Percentiles rank a stretch among this genome's conserved stretches.
Conservation (phyloP, 2,113 vertebrate genomes). For the Lycocorax pyrrhopterus region DNA sequence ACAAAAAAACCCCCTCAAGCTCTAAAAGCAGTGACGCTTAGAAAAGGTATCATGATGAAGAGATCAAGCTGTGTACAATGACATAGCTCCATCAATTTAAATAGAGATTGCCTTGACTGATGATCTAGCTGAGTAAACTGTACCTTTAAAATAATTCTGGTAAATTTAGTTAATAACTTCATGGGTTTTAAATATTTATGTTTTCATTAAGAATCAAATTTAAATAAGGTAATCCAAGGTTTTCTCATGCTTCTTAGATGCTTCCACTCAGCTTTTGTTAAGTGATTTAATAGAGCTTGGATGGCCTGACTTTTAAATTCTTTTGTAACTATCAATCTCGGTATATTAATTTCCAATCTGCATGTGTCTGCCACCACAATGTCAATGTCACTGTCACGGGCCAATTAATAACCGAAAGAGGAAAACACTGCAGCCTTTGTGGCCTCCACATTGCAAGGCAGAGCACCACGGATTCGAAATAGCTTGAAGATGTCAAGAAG, state of each 20-base stretch:
- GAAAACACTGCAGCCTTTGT: background rate
- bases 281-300: background rate
- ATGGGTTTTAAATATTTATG: background rate
- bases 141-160: constrained; percentile 27
- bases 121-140: background rate
- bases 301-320: background rate
- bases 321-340: background rate
- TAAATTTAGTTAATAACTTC: constrained; percentile 29
- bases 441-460: background rate
- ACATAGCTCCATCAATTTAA: background rate
- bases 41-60: background rate
- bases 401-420: background rate
- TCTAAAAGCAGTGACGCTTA: background rate
- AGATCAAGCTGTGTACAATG: background rate
- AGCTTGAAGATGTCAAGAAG: background rate
- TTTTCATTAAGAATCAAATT: constrained; percentile 13
- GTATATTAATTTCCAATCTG: background rate
- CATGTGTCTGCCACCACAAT: background rate
- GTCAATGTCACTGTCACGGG: background rate
- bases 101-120: background rate
- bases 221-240: background rate
- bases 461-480: background rate
- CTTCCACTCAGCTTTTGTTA: background rate
- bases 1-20: background rate
- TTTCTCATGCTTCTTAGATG: background rate